phyloP scores from a whole-genome alignment of 2,797 vertebrate species.

The Limnodromus scolopaceus region DNA sequence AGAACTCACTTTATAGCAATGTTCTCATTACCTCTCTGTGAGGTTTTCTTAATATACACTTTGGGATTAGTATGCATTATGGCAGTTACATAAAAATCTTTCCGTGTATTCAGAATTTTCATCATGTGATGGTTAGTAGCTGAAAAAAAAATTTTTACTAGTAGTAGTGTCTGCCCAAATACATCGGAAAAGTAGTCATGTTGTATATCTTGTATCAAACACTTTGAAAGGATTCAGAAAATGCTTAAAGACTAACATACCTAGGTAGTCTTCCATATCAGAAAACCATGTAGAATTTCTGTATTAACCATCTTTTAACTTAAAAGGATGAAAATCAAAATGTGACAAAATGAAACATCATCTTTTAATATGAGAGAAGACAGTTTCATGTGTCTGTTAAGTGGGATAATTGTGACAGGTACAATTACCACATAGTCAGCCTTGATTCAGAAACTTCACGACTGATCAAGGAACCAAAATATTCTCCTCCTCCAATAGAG shows the following conservation, averaged over 20 bases:
- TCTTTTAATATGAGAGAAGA: background rate
- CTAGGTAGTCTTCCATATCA: background rate
- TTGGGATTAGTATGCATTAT: background rate
- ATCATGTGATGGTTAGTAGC: background rate
- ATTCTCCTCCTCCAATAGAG: background rate
- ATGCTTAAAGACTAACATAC: background rate
- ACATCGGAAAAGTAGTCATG: background rate
- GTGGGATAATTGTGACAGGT: background rate
- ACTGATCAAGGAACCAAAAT: background rate
- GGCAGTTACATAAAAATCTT: background rate
- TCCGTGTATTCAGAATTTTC: background rate
- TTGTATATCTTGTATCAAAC: background rate
- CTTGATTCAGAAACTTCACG: background rate
- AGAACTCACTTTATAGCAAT: background rate
- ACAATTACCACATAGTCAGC: background rate
- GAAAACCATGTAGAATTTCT: background rate
- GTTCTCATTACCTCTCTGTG: background rate
- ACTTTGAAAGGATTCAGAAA: background rate
- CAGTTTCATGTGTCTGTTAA: background rate
- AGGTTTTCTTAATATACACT: background rate
- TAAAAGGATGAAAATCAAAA: conserved; percentile 20
- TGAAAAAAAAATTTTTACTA: background rate
- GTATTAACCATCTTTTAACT: conserved; percentile 11
- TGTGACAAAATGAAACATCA: background rate
- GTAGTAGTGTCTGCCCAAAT: background rate